phyloP scores from a whole-genome alignment of 2,888 invertebrate species.

The Diplolepis rosae region DNA sequence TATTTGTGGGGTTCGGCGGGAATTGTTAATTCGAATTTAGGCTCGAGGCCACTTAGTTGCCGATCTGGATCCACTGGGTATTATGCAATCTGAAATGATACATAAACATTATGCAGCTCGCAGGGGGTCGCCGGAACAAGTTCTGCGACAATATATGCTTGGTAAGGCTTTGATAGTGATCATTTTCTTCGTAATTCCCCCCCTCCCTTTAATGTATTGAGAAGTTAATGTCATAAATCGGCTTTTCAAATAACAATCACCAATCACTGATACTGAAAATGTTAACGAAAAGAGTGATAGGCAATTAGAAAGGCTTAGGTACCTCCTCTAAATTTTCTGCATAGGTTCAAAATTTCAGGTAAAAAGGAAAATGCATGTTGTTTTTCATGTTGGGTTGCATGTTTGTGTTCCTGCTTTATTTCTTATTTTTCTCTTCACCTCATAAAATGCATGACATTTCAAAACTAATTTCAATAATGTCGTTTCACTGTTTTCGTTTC shows the following conservation, averaged over 20 bases:
- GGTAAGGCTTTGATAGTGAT: conserved; percentile 75
- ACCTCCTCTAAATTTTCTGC: neutral
- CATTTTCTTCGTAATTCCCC: neutral
- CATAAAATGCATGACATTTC: neutral
- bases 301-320: neutral
- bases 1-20: conserved; percentile 53
- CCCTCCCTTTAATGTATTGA: neutral
- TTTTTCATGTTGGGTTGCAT: conserved; percentile 7
- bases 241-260: neutral
- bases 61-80: conserved; percentile 94
- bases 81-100: conserved; percentile 83
- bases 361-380: conserved; percentile 6
- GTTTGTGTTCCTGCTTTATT: neutral
- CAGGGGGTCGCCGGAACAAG: conserved; percentile 77
- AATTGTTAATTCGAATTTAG: conserved; percentile 76
- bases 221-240: neutral
- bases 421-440: neutral
- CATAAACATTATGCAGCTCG: conserved; percentile 75
- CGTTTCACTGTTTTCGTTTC: neutral
- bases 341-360: neutral
- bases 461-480: neutral
- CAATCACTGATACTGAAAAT: conserved; percentile 25
- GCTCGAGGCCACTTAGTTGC: conserved; percentile 95
- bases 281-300: neutral
- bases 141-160: conserved; percentile 80